Conservation (phyloP, 2,888 invertebrate genomes). For the Sinelater perroti region DNA sequence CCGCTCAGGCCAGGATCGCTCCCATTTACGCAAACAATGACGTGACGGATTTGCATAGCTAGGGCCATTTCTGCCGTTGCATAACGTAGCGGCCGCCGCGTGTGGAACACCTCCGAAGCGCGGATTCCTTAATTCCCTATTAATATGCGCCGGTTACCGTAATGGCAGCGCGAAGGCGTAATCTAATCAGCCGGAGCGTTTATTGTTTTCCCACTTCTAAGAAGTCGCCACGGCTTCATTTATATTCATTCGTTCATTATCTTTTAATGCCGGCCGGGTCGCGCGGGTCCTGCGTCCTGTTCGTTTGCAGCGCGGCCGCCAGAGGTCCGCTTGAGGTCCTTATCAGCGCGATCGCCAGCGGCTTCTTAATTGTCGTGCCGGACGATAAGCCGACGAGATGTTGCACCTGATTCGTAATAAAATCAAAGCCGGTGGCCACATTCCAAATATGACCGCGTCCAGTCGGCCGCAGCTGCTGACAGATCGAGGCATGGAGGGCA, state of each 20-base stretch:
- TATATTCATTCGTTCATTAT: conserved; percentile 27
- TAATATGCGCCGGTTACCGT: conserved; percentile 24
- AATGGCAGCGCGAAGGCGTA: conserved; percentile 24
- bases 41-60: neutral
- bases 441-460: conserved; percentile 30
- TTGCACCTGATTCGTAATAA: conserved; percentile 20
- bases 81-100: neutral
- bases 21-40: conserved; percentile 11
- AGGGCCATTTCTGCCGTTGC: neutral
- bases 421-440: conserved; percentile 33
- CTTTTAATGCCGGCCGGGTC: conserved; percentile 11
- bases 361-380: too few relatives aligned
- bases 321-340: too few relatives aligned
- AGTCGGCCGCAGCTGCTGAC: conserved; percentile 29
- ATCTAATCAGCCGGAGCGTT: conserved; percentile 27
- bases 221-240: conserved; percentile 15
- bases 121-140: conserved; percentile 22
- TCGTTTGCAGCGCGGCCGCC: too few relatives aligned
- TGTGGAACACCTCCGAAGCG: neutral
- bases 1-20: too few relatives aligned
- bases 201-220: conserved; percentile 32
- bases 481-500: conserved; percentile 38
- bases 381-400: conserved; percentile 3
- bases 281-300: too few relatives aligned
- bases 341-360: too few relatives aligned